A percentile compares a stretch with the other conserved stretches of the same genome.
Evolutionary conservation across 2,888 invertebrate genomes (phyloP).

Genomic region (Tipula vernalis): DNA sequence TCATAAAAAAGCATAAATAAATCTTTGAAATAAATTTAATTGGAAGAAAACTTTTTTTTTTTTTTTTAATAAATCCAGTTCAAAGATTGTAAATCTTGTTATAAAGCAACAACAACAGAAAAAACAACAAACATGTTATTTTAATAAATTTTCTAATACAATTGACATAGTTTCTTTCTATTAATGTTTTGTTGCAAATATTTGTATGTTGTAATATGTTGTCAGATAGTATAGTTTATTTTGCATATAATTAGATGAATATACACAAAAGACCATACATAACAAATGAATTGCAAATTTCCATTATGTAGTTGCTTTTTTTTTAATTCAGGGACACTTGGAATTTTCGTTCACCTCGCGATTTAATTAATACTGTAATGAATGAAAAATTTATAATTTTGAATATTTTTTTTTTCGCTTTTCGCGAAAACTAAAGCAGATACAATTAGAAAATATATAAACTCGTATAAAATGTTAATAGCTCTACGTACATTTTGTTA

Average conservation of each 20-base stretch:
- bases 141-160: conserved; percentile 1
- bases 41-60: background rate
- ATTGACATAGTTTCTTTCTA: background rate
- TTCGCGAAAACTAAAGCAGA: background rate
- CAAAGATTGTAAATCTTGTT: background rate
- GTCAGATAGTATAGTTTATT: background rate
- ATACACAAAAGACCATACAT: background rate
- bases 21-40: background rate
- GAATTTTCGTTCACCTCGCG: background rate
- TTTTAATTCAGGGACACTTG: background rate
- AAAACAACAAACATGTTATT: background rate
- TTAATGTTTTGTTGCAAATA: background rate
- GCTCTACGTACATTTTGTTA: background rate
- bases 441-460: background rate
- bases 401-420: background rate
- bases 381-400: background rate
- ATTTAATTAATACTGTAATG: background rate
- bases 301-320: background rate
- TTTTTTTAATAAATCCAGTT: background rate
- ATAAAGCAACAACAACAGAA: background rate
- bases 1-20: background rate
- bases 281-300: background rate
- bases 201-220: background rate
- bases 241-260: background rate
- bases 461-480: no score